Evolutionary conservation across 2,113 vertebrate species (phyloP), one percentile per base, ranked within the genome.

Genomic region (Thalassoma bifasciatum): DNA sequence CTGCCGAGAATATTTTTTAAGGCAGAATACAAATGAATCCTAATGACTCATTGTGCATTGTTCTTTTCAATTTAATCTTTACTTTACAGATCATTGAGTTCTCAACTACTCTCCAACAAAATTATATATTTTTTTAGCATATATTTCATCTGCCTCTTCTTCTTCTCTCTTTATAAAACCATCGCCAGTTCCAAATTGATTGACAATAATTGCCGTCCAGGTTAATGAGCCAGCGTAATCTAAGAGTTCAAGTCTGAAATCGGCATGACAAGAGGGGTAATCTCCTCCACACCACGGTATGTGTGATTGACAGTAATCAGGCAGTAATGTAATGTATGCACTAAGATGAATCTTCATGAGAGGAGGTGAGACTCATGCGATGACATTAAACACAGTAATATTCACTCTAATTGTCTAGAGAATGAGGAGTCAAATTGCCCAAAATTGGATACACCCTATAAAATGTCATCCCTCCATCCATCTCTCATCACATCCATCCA

Each of bases 291-390:
- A 4, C 53, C 8, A 59, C 34, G 17, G 16, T 17, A n/a, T 11
- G 22, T 23, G 46, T 75, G 79, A 86, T 14, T 81, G 86, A 61
- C 84, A 76, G 34, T 75, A 64, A 77, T 79, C 62, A 60, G 51
- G 66, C 57, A 42, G 59, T 26, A 64, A 79, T 66, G 40, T 46
- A 17, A 21, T 26, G 42, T 47, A 23, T 36, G 26, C 22, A 40
- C 30, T 13, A n/a, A 49, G 21, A 9, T 49, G 51, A 56, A 8
- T 7, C 7, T 22, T 68, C 46, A 36, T 64, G 23, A 58, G 61
- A 67, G 24, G 53, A 1, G n/a, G 16, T 54, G 11, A 24, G 66
- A 46, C 26, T 3, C 10, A 54, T 54, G 11, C 69, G 79, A 53
- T 13, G 53, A 75, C 65, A 88, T 57, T 40, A 77, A 59, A 57